phyloP scores from a whole-genome alignment of 2,797 vertebrate species.

The Nothura maculosa region DNA sequence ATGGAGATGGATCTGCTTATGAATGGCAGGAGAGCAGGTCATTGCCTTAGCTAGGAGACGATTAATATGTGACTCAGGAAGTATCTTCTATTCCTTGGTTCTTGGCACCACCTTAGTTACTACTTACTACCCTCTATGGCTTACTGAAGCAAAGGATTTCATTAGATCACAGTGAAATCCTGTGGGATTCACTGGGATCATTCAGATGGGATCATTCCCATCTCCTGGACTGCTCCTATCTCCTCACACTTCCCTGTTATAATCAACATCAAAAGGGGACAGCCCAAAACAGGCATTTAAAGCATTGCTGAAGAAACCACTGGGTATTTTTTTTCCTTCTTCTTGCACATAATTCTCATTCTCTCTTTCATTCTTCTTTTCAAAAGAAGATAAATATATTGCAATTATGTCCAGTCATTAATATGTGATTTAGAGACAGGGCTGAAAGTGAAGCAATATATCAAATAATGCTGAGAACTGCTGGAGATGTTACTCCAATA shows the following conservation, averaged over 20 bases:
- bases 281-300: neutral
- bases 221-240: neutral
- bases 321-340: accelerated
- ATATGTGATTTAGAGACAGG: neutral
- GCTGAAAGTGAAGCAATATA: neutral
- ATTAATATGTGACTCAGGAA: neutral
- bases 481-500: neutral
- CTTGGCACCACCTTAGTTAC: neutral
- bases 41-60: neutral
- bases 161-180: accelerated
- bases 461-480: neutral
- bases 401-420: neutral
- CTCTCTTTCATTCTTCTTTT: neutral
- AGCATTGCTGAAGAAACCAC: accelerated
- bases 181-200: too few species aligned
- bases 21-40: neutral
- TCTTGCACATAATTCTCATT: neutral
- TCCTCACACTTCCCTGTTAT: accelerated
- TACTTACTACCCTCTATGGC: neutral
- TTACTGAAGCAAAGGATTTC: neutral
- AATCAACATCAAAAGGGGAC: neutral
- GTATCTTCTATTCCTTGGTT: neutral
- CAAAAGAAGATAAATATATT: neutral
- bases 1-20: neutral
- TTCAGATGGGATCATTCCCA: neutral